Evolutionary conservation across 1,140 invertebrate species (phyloP).

Genomic region (Pseudomyrmex sp.): DNA sequence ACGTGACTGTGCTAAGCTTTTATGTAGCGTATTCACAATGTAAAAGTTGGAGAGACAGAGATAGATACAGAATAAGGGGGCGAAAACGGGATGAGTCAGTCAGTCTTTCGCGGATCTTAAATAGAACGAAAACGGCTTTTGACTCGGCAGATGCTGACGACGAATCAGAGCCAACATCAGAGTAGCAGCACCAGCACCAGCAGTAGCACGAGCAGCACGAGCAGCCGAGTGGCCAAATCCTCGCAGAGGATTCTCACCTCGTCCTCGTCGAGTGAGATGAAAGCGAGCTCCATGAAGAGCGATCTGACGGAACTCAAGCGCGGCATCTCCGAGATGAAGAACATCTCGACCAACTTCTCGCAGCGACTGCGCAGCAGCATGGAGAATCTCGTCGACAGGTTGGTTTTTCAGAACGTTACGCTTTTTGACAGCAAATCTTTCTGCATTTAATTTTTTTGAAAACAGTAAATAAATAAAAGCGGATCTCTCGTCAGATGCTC

Average conservation of each 20-base stretch:
- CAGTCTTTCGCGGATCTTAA: constrained; percentile 70
- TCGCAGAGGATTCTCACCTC: constrained; percentile 82
- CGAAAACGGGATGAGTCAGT: constrained; percentile 54
- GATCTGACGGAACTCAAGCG: constrained; percentile 86
- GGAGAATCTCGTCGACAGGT: constrained; percentile 84
- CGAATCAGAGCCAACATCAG: constrained; percentile 77
- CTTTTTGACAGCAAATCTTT: too few relatives aligned
- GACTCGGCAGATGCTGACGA: constrained; percentile 77
- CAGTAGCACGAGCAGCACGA: constrained; percentile 69
- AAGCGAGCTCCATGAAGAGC: constrained; percentile 85
- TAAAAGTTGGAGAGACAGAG: neutral
- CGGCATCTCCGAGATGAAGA: constrained; percentile 87
- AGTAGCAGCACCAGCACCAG: constrained; percentile 69
- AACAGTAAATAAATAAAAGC: too few relatives aligned
- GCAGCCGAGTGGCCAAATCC: constrained; percentile 78
- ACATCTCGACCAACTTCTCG: constrained; percentile 84
- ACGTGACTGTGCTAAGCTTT: too few relatives aligned
- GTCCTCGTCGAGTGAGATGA: constrained; percentile 84
- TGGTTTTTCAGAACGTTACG: neutral
- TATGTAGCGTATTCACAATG: neutral
- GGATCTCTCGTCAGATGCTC: too few relatives aligned
- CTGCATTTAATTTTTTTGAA: too few relatives aligned
- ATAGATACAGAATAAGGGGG: constrained; percentile 3
- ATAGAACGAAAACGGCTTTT: constrained; percentile 75
- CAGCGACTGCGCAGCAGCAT: constrained; percentile 81